Conservation (phyloP, 2,888 invertebrate genomes). For the Amitus sp. region DNA sequence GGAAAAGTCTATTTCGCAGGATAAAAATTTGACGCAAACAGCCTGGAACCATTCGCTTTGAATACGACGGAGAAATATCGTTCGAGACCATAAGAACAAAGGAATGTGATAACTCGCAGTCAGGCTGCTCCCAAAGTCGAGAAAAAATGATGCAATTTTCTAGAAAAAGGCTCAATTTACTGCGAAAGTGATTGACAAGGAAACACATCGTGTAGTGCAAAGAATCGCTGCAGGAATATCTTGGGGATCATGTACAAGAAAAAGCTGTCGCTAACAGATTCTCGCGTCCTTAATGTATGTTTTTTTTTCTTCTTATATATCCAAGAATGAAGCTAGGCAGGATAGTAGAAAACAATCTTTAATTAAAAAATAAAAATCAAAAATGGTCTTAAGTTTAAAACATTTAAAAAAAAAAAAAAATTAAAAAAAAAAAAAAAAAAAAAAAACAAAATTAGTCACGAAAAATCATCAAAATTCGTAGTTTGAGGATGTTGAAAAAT, state of each 20-base stretch:
- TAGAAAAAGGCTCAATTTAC: not conserved
- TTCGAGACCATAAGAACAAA: not conserved
- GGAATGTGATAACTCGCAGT: not conserved
- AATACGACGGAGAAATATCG: not conserved
- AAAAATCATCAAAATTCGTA: too few species aligned
- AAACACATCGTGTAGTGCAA: not conserved
- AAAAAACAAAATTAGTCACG: too few species aligned
- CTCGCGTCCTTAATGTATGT: not conserved
- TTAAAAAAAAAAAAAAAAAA: too few species aligned
- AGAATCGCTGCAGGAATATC: not conserved
- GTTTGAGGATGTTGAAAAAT: too few species aligned
- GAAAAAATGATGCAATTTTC: not conserved
- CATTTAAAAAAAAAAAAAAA: too few species aligned
- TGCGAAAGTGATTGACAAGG: not conserved
- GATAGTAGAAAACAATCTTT: too few species aligned
- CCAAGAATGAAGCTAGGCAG: too few species aligned
- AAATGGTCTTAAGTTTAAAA: too few species aligned
- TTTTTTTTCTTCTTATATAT: too few species aligned
- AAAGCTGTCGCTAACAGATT: not conserved
- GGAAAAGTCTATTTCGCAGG: not conserved
- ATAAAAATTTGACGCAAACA: not conserved
- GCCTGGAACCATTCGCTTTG: not conserved
- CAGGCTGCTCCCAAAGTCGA: not conserved
- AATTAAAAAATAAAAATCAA: too few species aligned
- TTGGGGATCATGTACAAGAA: not conserved